Base-by-base conservation (phyloP, 1,140 invertebrate genomes). In the Danaus melanippus region DNA sequence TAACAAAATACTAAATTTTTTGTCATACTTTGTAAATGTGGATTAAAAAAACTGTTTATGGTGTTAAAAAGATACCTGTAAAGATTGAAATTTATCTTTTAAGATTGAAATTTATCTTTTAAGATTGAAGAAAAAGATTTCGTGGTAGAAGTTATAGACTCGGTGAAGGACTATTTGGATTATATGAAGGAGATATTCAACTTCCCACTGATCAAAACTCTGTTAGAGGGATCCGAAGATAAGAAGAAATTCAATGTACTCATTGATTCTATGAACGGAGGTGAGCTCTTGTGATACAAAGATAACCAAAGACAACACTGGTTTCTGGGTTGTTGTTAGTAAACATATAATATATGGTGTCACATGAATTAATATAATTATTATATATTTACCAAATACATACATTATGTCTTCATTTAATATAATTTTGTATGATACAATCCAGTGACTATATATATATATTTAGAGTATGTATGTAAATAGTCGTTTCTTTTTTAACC, bases 141-240 rank as follows among this genome's bases (percentile, higher is more conserved):
- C 81, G 90, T 89, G 8, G 93, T 99, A 8, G 93, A 98, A 73
- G 90, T 99, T 0, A 92, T 99, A 58, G 97, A 99, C 86, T 92
- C 95, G 0, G 96, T 98, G 2, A 88, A 90, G 10, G 95, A 98
- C 80, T 99, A 99, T 83, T 89, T 97, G 0, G 86, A 89, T 1
- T 91, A 97, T 46, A 98, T 99, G 97, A 97, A 98, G 82, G 92
- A 94, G 66, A 98, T 99, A 65, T 99, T 99, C 88, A 97, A 99
- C 87, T 99, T 99, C 87, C 76, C 85, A 53, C 90, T 91, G 67
- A 91, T 99, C 39, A 94, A 92, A 73, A 84, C 88, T 0, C 89
- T 97, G 17, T 87, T 98, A 9, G 89, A 90, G 57, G 95, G 94
- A 44, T 88, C 85, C n/a, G 76, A 89, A 4, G 87, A 88, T 10